Percentiles rank a stretch among this genome's conserved stretches.
phyloP scores from a whole-genome alignment of 1,140 invertebrate species.

The Drosophila pseudoananassae region DNA sequence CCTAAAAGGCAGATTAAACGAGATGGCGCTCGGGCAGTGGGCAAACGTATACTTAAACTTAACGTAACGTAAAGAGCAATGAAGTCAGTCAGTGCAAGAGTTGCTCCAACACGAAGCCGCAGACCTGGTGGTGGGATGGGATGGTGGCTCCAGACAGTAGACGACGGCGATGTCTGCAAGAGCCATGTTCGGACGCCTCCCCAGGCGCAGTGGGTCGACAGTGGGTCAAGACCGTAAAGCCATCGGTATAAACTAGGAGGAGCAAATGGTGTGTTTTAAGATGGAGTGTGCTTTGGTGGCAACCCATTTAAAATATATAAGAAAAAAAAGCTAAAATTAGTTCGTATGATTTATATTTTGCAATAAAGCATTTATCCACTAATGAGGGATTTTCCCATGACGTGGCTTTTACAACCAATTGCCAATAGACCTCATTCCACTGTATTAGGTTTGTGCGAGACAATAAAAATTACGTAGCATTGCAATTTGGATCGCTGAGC shows the following conservation, averaged over 20 bases:
- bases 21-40: conserved; percentile 82
- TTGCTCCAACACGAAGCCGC: conserved; percentile 21
- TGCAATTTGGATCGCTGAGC: conserved; percentile 63
- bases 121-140: conserved; percentile 9
- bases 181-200: conserved; percentile 49
- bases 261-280: neutral
- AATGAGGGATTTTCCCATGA: neutral
- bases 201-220: conserved; percentile 68
- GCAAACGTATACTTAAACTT: conserved; percentile 76
- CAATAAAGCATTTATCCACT: neutral
- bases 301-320: neutral
- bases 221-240: conserved; percentile 30
- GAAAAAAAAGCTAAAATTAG: neutral
- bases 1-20: conserved; percentile 84
- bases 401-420: neutral
- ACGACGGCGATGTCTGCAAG: conserved; percentile 52
- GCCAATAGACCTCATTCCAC: conserved; percentile 25
- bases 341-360: too few species aligned
- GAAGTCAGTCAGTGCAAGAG: conserved; percentile 72
- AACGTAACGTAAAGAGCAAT: conserved; percentile 82
- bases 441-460: conserved; percentile 59
- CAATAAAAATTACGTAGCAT: conserved; percentile 67
- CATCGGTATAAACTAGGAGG: neutral
- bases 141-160: conserved; percentile 35
- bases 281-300: neutral